A percentile compares a stretch with the other conserved stretches of the same genome.
phyloP scores from a whole-genome alignment of 2,888 invertebrate species.

The Eretmocerus hayati region DNA sequence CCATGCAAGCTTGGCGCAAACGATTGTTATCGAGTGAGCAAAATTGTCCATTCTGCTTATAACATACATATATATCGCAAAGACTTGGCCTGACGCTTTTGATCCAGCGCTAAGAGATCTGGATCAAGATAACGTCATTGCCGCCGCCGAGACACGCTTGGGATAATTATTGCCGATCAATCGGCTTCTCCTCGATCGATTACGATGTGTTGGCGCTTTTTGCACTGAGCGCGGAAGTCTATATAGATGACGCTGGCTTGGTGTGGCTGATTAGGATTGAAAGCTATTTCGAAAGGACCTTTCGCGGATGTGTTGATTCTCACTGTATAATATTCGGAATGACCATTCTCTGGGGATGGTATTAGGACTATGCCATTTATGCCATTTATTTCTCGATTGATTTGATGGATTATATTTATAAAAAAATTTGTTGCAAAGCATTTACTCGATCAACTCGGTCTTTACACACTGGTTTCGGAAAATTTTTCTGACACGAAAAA shows the following conservation, averaged over 20 bases:
- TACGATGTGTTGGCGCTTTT: conserved; percentile 14
- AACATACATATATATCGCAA: background rate
- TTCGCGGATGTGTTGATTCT: background rate
- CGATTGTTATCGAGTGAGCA: conserved; percentile 6
- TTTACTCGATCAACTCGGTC: no score
- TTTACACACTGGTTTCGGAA: no score
- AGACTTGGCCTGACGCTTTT: conserved; percentile 8
- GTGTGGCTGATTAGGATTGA: conserved; percentile 10
- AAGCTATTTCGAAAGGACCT: conserved; percentile 35
- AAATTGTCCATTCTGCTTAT: conserved; percentile 10
- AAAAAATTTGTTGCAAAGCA: no score
- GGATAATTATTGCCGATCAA: conserved; percentile 19
- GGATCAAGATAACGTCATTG: conserved; percentile 16
- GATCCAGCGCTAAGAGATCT: conserved; percentile 8
- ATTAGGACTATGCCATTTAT: no score
- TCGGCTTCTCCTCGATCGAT: conserved; percentile 16
- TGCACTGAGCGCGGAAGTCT: background rate
- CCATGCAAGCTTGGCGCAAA: background rate
- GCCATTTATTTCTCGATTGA: no score
- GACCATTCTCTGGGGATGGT: no score
- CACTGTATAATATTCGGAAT: no score
- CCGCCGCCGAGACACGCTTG: conserved; percentile 13
- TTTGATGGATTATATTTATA: no score
- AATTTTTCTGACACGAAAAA: no score
- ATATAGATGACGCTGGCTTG: no score